Conservation (phyloP, 2,888 invertebrate genomes). For the Escarpia spicata region DNA sequence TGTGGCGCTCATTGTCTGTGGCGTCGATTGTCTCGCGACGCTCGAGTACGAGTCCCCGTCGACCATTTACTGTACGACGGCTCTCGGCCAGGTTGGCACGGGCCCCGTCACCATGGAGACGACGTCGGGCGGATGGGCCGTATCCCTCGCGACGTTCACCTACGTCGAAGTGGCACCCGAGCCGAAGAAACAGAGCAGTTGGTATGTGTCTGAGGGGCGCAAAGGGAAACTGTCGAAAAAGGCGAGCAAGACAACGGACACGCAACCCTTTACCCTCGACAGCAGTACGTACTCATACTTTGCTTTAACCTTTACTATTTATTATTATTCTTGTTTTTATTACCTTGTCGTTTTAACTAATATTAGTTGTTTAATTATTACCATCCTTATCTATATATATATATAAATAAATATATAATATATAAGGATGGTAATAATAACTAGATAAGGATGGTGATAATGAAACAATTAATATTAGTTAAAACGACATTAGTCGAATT, state of each 20-base stretch:
- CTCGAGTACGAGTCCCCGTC: slow-evolving; percentile 57
- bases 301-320: no score
- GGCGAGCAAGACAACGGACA: not conserved
- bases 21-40: slow-evolving; percentile 56
- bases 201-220: not conserved
- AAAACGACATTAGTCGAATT: no score
- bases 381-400: no score
- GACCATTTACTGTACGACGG: slow-evolving; percentile 55
- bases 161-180: slow-evolving; percentile 18
- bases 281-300: not conserved
- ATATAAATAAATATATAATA: no score
- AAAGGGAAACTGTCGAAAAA: not conserved
- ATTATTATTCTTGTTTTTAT: no score
- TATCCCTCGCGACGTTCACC: slow-evolving; percentile 28
- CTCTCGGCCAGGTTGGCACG: slow-evolving; percentile 52
- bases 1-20: slow-evolving; percentile 56
- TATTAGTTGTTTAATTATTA: no score
- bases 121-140: slow-evolving; percentile 56
- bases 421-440: no score
- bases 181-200: not conserved
- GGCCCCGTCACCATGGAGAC: slow-evolving; percentile 60
- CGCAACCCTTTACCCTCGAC: not conserved
- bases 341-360: no score
- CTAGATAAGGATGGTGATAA: no score
- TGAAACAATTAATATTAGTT: no score